phyloP scores from a whole-genome alignment of 2,113 vertebrate genomes.

The Cebidichthys violaceus region DNA sequence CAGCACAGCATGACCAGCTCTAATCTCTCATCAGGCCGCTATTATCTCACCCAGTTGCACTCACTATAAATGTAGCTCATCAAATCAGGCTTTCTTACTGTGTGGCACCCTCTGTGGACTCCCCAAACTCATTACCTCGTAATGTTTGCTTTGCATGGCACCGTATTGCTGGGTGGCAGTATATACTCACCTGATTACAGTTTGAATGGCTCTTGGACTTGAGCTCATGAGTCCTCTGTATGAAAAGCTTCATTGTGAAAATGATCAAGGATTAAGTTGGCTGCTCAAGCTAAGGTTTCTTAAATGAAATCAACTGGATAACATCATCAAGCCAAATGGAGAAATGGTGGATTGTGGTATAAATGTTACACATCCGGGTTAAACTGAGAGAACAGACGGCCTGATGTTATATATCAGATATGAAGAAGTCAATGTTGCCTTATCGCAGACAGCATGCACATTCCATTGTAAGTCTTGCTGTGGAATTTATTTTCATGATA shows the following conservation, averaged over 20 bases:
- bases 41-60: constrained; percentile 65
- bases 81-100: constrained; percentile 38
- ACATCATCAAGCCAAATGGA: constrained; percentile 9
- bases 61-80: constrained; percentile 66
- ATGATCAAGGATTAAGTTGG: constrained; percentile 3
- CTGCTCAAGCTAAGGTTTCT: neutral
- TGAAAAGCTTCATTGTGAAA: constrained; percentile 22
- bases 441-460: neutral
- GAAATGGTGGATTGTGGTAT: neutral
- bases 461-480: neutral
- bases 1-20: constrained; percentile 41
- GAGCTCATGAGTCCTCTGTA: neutral
- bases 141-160: constrained; percentile 42
- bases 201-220: constrained; percentile 31
- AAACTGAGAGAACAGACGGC: neutral
- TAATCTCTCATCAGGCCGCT: constrained; percentile 66
- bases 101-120: constrained; percentile 30
- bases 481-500: neutral
- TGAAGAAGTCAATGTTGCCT: neutral
- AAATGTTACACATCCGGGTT: neutral
- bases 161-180: constrained; percentile 17
- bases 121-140: constrained; percentile 50
- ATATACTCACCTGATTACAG: constrained; percentile 27
- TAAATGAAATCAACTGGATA: constrained; percentile 18
- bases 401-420: neutral